A percentile compares a stretch with the other conserved stretches of the same genome.
Evolutionary conservation across 2,113 vertebrate genomes (phyloP).

Genomic region (Crocuta crocuta): DNA sequence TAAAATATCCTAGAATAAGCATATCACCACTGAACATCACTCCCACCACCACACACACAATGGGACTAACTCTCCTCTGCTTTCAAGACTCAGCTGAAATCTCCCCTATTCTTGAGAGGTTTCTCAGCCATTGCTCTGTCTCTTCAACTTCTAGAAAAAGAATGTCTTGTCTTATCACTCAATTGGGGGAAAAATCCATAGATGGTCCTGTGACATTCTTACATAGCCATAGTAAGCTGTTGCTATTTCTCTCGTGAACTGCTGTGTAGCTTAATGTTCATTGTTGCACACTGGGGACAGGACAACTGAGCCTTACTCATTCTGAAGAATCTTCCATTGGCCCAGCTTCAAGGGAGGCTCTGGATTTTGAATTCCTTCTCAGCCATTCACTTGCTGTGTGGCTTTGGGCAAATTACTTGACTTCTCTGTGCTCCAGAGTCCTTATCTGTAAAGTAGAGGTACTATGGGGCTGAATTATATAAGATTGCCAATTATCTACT

Average conservation of each 20-base stretch:
- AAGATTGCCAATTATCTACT: neutral
- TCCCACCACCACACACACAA: too few species aligned
- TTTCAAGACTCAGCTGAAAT: conserved; percentile 10
- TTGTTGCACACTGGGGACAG: neutral
- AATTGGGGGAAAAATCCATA: neutral
- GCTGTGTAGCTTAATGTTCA: neutral
- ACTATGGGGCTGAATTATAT: neutral
- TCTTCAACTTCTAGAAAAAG: neutral
- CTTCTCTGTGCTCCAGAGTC: neutral
- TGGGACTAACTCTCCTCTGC: neutral
- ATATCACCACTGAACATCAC: neutral
- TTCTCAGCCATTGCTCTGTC: neutral
- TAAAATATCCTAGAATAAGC: neutral
- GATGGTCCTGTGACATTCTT: neutral
- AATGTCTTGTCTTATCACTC: neutral
- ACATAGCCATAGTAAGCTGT: neutral
- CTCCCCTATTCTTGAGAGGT: neutral
- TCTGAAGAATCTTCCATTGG: neutral
- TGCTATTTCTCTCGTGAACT: conserved; percentile 19
- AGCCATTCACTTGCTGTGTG: neutral
- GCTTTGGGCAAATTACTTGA: neutral
- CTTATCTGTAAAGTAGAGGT: neutral
- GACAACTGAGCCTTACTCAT: neutral
- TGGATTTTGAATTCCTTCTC: neutral
- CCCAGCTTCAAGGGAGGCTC: neutral